These are phyloP conservation scores for Acanthosepion pharaonis DNA, from an alignment of 2,888 invertebrate species.

Conservation along the genomic window DNA sequence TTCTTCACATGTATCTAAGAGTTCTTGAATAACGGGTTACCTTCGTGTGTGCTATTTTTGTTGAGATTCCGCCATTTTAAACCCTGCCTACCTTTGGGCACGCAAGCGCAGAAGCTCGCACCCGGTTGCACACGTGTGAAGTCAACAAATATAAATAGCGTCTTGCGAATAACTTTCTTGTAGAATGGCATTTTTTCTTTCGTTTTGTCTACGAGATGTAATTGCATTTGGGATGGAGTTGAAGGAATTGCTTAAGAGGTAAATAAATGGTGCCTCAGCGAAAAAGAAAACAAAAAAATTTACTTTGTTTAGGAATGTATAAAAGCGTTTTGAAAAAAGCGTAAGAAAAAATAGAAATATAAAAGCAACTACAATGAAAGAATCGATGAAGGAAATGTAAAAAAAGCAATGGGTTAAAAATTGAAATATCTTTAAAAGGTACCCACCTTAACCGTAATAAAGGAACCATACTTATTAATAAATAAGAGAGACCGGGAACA, in stretches of 20 bases:
- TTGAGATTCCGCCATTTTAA: not conserved
- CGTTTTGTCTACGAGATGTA: conserved; percentile 20
- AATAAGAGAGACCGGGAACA: not conserved
- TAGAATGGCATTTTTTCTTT: not conserved
- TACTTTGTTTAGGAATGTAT: not conserved
- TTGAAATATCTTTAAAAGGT: not conserved
- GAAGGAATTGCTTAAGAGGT: not conserved
- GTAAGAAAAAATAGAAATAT: not conserved
- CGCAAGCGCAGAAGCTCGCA: not conserved
- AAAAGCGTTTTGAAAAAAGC: not conserved
- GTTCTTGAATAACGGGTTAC: not conserved
- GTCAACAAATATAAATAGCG: not conserved
- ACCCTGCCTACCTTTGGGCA: not conserved
- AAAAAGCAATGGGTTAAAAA: not conserved
- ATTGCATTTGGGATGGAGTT: not conserved
- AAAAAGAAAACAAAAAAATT: not conserved
- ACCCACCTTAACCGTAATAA: not conserved
- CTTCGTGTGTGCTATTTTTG: not conserved
- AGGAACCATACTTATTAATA: not conserved
- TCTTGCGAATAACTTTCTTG: not conserved
- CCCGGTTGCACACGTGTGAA: not conserved
- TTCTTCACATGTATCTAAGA: not conserved
- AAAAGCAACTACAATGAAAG: not conserved
- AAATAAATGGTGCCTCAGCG: not conserved
- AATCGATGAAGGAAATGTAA: not conserved